These are phyloP conservation scores for Cydia fagiglandana DNA, from an alignment of 1,140 invertebrate species.

Conservation along the genomic window DNA sequence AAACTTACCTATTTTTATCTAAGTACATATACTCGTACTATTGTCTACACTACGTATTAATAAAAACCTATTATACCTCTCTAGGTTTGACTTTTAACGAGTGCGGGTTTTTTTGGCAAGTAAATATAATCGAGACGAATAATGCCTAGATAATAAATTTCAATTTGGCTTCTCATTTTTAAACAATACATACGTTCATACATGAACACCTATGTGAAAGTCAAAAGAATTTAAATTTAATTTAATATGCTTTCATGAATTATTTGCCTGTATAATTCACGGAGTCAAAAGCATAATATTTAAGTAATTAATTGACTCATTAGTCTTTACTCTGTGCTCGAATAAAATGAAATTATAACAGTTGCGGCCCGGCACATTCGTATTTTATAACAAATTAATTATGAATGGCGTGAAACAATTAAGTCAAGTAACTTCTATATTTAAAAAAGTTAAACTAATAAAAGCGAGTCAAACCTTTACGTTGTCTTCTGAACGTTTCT, in stretches of 20 bases:
- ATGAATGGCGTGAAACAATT: constrained; percentile 9
- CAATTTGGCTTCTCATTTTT: background rate
- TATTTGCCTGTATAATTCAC: constrained; percentile 15
- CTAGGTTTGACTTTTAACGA: too few species aligned
- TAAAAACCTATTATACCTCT: too few species aligned
- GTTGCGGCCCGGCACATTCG: background rate
- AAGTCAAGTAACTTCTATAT: background rate
- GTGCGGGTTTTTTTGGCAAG: too few species aligned
- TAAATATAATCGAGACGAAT: too few species aligned
- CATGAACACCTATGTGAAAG: background rate
- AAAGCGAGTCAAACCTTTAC: background rate
- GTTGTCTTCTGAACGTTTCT: background rate
- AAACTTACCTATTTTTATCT: too few species aligned
- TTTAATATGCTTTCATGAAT: background rate
- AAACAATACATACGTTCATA: background rate
- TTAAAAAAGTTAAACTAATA: background rate
- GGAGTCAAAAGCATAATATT: background rate
- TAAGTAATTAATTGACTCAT: constrained; percentile 13
- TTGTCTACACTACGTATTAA: too few species aligned
- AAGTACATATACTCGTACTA: too few species aligned
- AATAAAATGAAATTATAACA: constrained; percentile 5
- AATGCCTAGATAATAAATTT: too few species aligned
- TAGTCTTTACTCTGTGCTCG: background rate
- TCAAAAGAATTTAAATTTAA: background rate
- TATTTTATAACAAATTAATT: background rate